Conservation (phyloP, 2,888 invertebrate species). For the Cryptophagus acutangulus region DNA sequence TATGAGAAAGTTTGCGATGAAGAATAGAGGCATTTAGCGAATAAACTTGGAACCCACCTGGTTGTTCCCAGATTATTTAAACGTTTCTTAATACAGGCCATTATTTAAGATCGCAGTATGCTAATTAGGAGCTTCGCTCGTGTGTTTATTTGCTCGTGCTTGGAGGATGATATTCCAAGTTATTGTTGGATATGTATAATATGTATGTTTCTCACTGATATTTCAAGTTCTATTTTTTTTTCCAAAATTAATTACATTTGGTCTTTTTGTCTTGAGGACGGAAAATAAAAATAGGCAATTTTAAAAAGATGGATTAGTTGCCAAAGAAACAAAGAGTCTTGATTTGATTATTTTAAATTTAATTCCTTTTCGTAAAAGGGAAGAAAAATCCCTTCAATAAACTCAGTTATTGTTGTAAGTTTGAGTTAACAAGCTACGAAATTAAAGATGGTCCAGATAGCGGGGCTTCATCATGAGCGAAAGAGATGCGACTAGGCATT, state of each 20-base stretch:
- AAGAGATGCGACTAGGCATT: conserved; percentile 44
- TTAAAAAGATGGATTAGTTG: not conserved
- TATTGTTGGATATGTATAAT: conserved; percentile 15
- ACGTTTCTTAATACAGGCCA: conserved; percentile 50
- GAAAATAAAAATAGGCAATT: too few species aligned
- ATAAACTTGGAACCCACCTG: conserved; percentile 49
- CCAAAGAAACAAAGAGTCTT: not conserved
- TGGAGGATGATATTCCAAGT: conserved; percentile 35
- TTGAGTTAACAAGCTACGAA: conserved; percentile 49
- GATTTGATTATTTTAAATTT: too few species aligned
- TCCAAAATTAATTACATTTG: too few species aligned
- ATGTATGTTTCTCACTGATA: too few species aligned
- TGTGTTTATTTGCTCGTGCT: conserved; percentile 33
- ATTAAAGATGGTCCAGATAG: conserved; percentile 61
- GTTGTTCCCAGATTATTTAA: conserved; percentile 51
- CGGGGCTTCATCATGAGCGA: conserved; percentile 53
- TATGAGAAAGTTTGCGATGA: conserved; percentile 37
- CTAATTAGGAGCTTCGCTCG: conserved; percentile 40
- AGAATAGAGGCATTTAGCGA: conserved; percentile 46
- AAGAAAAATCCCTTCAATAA: conserved; percentile 33
- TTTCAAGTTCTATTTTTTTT: too few species aligned
- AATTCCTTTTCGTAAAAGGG: too few species aligned
- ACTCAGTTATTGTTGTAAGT: conserved; percentile 38
- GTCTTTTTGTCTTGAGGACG: too few species aligned
- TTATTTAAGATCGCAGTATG: conserved; percentile 49